Base-by-base conservation (phyloP, 2,888 invertebrate species). In the Poecilobothrus nobilitatus region DNA sequence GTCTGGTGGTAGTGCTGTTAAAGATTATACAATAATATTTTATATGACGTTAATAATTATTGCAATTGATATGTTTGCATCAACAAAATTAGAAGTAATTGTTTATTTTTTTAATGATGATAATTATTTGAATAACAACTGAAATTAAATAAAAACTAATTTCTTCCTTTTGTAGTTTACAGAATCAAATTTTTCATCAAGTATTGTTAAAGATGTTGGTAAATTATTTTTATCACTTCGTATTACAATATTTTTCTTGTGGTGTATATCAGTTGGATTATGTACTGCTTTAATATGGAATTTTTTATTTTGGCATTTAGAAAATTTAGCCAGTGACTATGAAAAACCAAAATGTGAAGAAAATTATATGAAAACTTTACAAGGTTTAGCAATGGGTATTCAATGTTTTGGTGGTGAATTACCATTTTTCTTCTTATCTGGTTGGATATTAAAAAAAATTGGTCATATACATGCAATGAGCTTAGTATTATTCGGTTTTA, bases 261-360 rank as follows among this genome's bases (percentile, higher is more conserved):
- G 94, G 89, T 91, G 94, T 69, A 86, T 92, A 70, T 86, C 86
- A 1, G 89, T 93, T 27, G 96, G 96, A 0, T 84, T 94, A 73
- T 90, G 92, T 74, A 94, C 93, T 0, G 94, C 92, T 0, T 81
- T 94, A 0, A 83, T 94, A 27, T 95, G 95, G 92, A 89, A 93
- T 74, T 96, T 94, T 78, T 82, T 95, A 0, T 93, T 94, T 77
- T 94, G 92, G 91, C 87, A 91, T 73, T 81, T 92, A 18, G 93
- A 94, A 79, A 90, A 91, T 71, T 81, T 94, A 68, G 88, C 88
- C 0, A 77, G 76, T 5, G 78, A 76, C 0, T 67, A 68, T 18
- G 70, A 73, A 1, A 67, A 76, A 68, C 77, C 81, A 67, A 74
- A 76, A 12, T 86, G 83, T 70, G 81, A 83, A 63, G 81, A 83